Base-by-base conservation (phyloP, 2,797 vertebrate species). In the Staurois parvus region DNA sequence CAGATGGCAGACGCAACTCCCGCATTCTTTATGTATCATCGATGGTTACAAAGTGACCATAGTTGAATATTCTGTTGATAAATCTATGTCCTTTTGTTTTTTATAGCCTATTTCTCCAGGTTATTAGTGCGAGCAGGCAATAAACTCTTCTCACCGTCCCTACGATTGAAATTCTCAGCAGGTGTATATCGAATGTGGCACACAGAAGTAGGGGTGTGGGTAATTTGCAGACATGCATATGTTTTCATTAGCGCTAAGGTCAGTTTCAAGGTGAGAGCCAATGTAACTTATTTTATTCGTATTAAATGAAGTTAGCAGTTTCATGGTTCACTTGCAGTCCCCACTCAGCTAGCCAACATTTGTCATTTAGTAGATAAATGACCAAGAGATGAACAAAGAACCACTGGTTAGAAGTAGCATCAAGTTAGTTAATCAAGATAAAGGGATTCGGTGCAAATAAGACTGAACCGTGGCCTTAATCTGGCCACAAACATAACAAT, bases 171-270 rank as follows among this genome's bases (percentile, higher is more conserved):
- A 81, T 81, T 81, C 79, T 72, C 79, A 62, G 67, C 79, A 72
- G 79, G 79, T 81, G 68, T 59, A 19, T 72, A 28, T 59, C 24
- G 78, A 80, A 34, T 45, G 67, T 32, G 26, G 45, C 29, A 30
- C 15, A 19, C 42, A 24, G 8, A 64, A 48, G 45, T 45, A 34
- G 32, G 45, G 79, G 67, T n/a, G 79, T 37, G 32, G 68, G 68
- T 72, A 81, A 81, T 81, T 81, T 81, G 52, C 67, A 62, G 68
- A 72, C 45, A 72, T 69, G 79, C 79, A 81, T 81, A 81, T 81
- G 79, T 81, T 81, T 81, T 81, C 79, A 81, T 81, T 81, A 81
- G 79, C 68, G 2, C 45, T 72, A 72, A 81, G 79, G 79, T 81
- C 79, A 62, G 30, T 30, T 12, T 59, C 79, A 81, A 81, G 79